phyloP scores from a whole-genome alignment of 2,888 invertebrate species.

The Drosophila atripex region DNA sequence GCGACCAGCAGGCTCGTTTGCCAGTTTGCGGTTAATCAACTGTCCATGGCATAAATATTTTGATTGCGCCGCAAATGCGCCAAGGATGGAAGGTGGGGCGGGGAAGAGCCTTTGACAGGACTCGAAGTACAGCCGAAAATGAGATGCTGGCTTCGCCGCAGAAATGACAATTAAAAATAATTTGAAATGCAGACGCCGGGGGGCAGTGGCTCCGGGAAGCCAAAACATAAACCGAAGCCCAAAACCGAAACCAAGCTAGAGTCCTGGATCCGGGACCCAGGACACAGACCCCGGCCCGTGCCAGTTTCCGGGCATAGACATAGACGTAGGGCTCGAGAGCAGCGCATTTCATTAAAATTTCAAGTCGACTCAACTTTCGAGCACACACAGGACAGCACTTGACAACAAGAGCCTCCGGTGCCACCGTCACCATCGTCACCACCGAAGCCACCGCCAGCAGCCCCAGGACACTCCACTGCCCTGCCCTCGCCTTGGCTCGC shows the following conservation, averaged over 20 bases:
- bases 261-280: background rate
- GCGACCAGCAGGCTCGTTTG: slow-evolving; percentile 42
- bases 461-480: slow-evolving; percentile 4
- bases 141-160: slow-evolving; percentile 35
- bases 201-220: background rate
- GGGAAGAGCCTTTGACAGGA: slow-evolving; percentile 37
- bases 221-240: background rate
- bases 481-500: background rate
- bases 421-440: slow-evolving; percentile 10
- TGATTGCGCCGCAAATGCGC: slow-evolving; percentile 59
- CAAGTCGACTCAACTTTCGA: slow-evolving; percentile 62
- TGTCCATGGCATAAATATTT: slow-evolving; percentile 68
- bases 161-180: slow-evolving; percentile 77
- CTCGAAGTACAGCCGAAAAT: slow-evolving; percentile 13
- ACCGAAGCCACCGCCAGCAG: background rate
- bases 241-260: background rate
- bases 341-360: slow-evolving; percentile 75
- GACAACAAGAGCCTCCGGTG: slow-evolving; percentile 46
- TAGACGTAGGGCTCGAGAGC: slow-evolving; percentile 26
- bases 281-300: background rate
- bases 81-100: slow-evolving; percentile 5
- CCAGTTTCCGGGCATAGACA: slow-evolving; percentile 15
- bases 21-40: slow-evolving; percentile 73
- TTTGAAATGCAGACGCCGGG: slow-evolving; percentile 68
- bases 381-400: slow-evolving; percentile 46